These are phyloP conservation scores for Amphiprion percula DNA, from an alignment of 2,113 vertebrate genomes.

Conservation along the genomic window DNA sequence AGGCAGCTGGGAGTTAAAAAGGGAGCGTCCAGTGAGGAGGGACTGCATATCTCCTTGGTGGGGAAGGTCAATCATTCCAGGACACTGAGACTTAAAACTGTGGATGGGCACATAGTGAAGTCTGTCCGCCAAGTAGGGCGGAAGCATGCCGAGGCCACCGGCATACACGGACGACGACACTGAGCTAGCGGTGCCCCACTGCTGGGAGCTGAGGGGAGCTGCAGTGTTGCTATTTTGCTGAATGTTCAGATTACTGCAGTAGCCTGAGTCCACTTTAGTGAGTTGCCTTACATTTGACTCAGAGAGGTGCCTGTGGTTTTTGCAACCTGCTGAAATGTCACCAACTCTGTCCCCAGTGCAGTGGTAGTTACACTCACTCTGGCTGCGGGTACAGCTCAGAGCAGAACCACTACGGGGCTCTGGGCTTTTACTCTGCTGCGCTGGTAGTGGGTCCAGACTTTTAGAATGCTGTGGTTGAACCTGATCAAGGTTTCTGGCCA, in stretches of 20 bases:
- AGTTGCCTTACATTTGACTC: slow-evolving; percentile 57
- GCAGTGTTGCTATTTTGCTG: slow-evolving; percentile 61
- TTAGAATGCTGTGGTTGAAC: slow-evolving; percentile 59
- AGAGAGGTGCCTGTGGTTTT: slow-evolving; percentile 39
- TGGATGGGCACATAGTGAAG: slow-evolving; percentile 72
- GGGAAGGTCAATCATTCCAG: slow-evolving; percentile 57
- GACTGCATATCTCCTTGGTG: slow-evolving; percentile 76
- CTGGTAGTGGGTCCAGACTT: slow-evolving; percentile 71
- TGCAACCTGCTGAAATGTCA: slow-evolving; percentile 26
- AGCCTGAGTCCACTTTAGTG: slow-evolving; percentile 81
- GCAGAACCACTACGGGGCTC: slow-evolving; percentile 49
- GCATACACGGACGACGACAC: slow-evolving; percentile 34
- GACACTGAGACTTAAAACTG: slow-evolving; percentile 70
- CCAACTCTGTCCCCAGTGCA: slow-evolving; percentile 23
- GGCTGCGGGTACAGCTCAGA: slow-evolving; percentile 68
- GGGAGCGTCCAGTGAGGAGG: slow-evolving; percentile 75
- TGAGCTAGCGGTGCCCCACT: slow-evolving; percentile 46
- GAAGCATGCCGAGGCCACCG: slow-evolving; percentile 64
- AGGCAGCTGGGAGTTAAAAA: slow-evolving; percentile 79
- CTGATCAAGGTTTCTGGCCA: slow-evolving; percentile 50
- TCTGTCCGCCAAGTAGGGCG: slow-evolving; percentile 67
- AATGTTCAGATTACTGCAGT: slow-evolving; percentile 82
- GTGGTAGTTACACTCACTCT: slow-evolving; percentile 68
- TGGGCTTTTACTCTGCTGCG: slow-evolving; percentile 51
- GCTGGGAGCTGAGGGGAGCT: slow-evolving; percentile 59